Percentiles rank a stretch among this genome's conserved stretches.
Conservation (phyloP, 2,888 invertebrate species). For the Idaea biselata region DNA sequence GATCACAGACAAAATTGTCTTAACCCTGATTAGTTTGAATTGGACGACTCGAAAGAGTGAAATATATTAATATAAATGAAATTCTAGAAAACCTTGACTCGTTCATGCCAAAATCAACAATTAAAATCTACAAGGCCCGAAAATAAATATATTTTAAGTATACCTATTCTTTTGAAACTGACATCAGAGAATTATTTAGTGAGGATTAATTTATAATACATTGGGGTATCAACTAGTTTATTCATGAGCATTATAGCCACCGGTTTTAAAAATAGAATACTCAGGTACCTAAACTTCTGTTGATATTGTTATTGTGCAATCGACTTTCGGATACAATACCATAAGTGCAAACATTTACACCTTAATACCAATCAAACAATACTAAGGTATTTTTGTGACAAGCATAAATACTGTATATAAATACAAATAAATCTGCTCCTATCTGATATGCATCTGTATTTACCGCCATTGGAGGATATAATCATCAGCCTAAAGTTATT, state of each 20-base stretch:
- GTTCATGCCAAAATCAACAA: not conserved
- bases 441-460: too few relatives aligned
- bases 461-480: too few relatives aligned
- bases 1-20: not conserved
- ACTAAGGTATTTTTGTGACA: too few relatives aligned
- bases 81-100: not conserved
- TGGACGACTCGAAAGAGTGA: not conserved
- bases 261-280: not conserved
- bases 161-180: not conserved
- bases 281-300: not conserved
- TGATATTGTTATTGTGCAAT: not conserved
- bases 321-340: slow-evolving; percentile 2
- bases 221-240: not conserved
- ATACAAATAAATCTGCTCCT: too few relatives aligned
- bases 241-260: not conserved
- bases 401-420: too few relatives aligned
- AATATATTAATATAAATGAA: not conserved
- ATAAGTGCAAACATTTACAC: not conserved
- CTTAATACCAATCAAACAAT: too few relatives aligned
- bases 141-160: not conserved
- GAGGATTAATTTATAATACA: not conserved
- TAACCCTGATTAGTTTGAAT: not conserved
- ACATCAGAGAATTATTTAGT: not conserved
- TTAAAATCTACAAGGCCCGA: not conserved
- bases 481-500: too few relatives aligned